phyloP scores from a whole-genome alignment of 2,888 invertebrate genomes.

The Sicus ferrugineus region DNA sequence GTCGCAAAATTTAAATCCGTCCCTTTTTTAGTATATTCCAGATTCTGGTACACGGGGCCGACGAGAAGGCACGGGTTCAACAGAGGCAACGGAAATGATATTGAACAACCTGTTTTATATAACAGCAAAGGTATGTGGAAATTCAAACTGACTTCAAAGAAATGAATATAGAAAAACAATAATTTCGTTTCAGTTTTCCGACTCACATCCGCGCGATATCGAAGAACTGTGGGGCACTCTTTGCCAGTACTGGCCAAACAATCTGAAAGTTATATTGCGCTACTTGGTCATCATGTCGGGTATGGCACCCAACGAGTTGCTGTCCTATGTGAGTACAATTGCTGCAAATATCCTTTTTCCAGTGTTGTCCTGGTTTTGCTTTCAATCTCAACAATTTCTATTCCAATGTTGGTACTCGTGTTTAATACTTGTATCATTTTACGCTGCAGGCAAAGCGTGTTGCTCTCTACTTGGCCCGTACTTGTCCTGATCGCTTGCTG shows the following conservation, averaged over 20 bases:
- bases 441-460: conserved; percentile 87
- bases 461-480: conserved; percentile 89
- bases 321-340: conserved; percentile 80
- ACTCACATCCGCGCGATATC: conserved; percentile 93
- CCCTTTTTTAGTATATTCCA: conserved; percentile 67
- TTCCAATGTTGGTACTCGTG: background rate
- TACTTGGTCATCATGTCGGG: conserved; percentile 96
- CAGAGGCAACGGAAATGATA: conserved; percentile 99
- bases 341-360: background rate
- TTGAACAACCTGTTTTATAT: conserved; percentile 98
- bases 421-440: too few relatives aligned
- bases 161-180: too few relatives aligned
- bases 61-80: conserved; percentile 96
- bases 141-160: too few relatives aligned
- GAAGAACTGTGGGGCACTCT: conserved; percentile 96
- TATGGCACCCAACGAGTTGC: conserved; percentile 93
- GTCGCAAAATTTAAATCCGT: too few relatives aligned
- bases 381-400: background rate
- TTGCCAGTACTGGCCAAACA: conserved; percentile 96
- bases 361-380: background rate
- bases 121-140: conserved; percentile 82
- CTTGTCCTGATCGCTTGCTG: conserved; percentile 89
- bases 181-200: conserved; percentile 77
- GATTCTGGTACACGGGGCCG: conserved; percentile 74
- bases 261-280: conserved; percentile 94